Conservation (phyloP, 2,113 vertebrate species). For the Zapornia atra region DNA sequence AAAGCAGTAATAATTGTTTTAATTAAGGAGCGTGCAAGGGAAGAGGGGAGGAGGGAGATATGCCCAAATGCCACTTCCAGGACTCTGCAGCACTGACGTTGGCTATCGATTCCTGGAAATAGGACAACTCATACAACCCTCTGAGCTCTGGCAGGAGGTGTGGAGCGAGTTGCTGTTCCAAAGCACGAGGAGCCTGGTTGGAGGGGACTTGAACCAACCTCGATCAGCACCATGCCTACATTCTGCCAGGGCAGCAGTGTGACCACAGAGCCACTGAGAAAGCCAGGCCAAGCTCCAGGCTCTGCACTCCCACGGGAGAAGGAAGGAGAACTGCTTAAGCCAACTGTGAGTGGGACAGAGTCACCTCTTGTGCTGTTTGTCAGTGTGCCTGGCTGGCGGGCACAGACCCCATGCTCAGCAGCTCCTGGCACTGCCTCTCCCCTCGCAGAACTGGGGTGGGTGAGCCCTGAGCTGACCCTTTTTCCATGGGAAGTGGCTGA, state of each 20-base stretch:
- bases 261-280: not conserved
- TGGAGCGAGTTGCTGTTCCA: not conserved
- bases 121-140: not conserved
- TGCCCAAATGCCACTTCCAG: not conserved
- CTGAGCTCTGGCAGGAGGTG: not conserved
- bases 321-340: not conserved
- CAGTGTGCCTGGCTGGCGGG: not conserved
- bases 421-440: not conserved
- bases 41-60: not conserved
- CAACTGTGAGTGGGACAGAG: not conserved
- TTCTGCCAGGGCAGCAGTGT: not conserved
- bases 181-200: not conserved
- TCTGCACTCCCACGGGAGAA: not conserved
- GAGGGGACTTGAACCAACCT: not conserved
- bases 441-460: fast-evolving
- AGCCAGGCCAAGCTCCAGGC: not conserved
- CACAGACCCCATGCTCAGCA: fast-evolving
- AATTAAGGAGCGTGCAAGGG: not conserved
- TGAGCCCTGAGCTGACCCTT: not conserved
- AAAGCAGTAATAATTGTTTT: not conserved
- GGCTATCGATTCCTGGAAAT: not conserved
- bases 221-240: not conserved
- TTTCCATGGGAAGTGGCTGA: not conserved
- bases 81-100: not conserved
- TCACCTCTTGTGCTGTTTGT: not conserved